These are phyloP conservation scores for Spheniscus humboldti DNA, from an alignment of 2,797 vertebrate genomes.

Conservation along the genomic window DNA sequence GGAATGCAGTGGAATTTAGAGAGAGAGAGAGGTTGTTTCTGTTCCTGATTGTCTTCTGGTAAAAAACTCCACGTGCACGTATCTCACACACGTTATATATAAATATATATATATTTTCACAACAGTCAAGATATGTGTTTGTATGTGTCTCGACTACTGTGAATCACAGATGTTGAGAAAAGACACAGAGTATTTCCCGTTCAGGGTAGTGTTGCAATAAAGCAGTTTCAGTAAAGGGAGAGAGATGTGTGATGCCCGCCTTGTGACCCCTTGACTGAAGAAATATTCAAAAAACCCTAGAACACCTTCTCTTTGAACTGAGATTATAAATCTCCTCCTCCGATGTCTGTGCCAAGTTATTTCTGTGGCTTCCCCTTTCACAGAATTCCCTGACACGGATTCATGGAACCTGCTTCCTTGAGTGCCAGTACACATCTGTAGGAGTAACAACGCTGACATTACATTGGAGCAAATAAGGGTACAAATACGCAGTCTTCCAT, in stretches of 20 bases:
- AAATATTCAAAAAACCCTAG: background rate
- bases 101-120: background rate
- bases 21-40: background rate
- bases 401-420: background rate
- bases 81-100: background rate
- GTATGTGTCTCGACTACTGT: background rate
- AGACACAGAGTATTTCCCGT: background rate
- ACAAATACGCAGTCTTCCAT: background rate
- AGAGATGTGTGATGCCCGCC: background rate
- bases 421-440: background rate
- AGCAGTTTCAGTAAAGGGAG: background rate
- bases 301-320: background rate
- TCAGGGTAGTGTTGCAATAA: background rate
- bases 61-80: background rate
- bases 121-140: background rate
- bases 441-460: background rate
- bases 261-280: background rate
- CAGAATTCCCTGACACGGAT: background rate
- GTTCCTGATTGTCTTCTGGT: background rate
- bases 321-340: background rate
- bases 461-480: background rate
- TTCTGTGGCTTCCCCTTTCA: background rate
- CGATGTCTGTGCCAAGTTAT: background rate
- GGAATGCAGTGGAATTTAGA: background rate
- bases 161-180: background rate